These are phyloP conservation scores for Ptilorrhoa leucosticta DNA, from an alignment of 2,113 vertebrate species.

Conservation along the genomic window DNA sequence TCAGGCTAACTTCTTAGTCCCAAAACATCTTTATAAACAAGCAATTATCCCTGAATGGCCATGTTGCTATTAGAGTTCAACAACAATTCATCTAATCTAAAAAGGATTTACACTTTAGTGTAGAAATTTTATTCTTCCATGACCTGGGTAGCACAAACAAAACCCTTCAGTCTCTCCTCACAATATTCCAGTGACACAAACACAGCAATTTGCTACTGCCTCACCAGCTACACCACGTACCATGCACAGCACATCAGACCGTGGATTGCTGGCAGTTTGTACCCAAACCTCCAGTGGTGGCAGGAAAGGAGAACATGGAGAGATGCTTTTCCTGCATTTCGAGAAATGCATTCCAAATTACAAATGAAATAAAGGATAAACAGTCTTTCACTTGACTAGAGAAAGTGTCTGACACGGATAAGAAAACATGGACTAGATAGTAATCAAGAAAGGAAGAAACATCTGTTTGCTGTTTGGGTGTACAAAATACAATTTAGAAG, in stretches of 20 bases:
- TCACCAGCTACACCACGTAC: too few species aligned
- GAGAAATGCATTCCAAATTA: neutral
- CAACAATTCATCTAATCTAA: neutral
- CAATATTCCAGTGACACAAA: neutral
- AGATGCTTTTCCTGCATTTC: neutral
- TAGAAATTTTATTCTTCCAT: neutral
- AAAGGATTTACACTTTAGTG: neutral
- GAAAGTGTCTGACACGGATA: neutral
- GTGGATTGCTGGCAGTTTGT: neutral
- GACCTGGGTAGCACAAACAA: neutral
- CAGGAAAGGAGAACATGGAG: neutral
- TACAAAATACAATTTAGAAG: neutral
- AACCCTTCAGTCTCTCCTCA: neutral
- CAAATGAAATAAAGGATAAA: neutral
- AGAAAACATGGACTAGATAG: neutral
- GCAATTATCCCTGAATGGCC: neutral
- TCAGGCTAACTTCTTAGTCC: neutral
- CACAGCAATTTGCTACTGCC: neutral
- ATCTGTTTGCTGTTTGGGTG: neutral
- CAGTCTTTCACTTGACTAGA: neutral
- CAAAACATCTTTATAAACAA: neutral
- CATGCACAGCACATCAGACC: accelerated
- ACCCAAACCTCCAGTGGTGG: neutral
- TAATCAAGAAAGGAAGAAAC: neutral
- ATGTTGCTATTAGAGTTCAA: neutral